Conservation (phyloP, 2,888 invertebrate genomes). For the Odontomyia ornata region DNA sequence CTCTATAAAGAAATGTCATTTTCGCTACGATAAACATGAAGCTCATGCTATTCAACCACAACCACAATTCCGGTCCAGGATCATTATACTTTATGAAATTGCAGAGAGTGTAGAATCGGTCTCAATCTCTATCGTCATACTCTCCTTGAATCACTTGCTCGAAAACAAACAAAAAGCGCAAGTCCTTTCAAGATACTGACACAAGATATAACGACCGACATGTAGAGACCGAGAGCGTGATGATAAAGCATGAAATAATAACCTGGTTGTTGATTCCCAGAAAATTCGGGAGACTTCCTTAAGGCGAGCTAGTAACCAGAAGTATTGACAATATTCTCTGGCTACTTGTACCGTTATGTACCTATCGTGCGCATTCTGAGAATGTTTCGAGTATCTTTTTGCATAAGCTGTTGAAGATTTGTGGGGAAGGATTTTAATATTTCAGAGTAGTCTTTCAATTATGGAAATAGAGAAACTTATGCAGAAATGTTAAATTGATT, state of each 20-base stretch:
- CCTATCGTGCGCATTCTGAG: too few relatives aligned
- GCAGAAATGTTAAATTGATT: too few relatives aligned
- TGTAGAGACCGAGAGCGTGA: too few relatives aligned
- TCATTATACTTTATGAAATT: background rate
- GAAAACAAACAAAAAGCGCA: conserved; percentile 24
- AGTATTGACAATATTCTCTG: background rate
- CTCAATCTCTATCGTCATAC: too few relatives aligned
- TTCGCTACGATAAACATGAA: conserved; percentile 19
- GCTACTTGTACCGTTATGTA: too few relatives aligned
- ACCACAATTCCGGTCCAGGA: conserved; percentile 14
- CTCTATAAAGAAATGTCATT: conserved; percentile 1
- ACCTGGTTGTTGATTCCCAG: background rate
- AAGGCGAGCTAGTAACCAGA: conserved; percentile 8
- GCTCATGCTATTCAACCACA: background rate
- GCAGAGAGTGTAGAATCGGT: too few relatives aligned
- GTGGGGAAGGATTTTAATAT: too few relatives aligned
- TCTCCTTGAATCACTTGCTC: background rate
- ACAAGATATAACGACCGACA: background rate
- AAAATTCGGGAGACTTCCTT: conserved; percentile 17
- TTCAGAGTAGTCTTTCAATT: too few relatives aligned
- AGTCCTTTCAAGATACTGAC: background rate
- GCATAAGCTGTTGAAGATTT: too few relatives aligned
- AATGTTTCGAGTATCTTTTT: too few relatives aligned
- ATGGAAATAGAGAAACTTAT: too few relatives aligned
- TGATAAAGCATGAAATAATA: too few relatives aligned